Base-by-base conservation (phyloP, 2,797 vertebrate species). In the Rhodeus uyekii region DNA sequence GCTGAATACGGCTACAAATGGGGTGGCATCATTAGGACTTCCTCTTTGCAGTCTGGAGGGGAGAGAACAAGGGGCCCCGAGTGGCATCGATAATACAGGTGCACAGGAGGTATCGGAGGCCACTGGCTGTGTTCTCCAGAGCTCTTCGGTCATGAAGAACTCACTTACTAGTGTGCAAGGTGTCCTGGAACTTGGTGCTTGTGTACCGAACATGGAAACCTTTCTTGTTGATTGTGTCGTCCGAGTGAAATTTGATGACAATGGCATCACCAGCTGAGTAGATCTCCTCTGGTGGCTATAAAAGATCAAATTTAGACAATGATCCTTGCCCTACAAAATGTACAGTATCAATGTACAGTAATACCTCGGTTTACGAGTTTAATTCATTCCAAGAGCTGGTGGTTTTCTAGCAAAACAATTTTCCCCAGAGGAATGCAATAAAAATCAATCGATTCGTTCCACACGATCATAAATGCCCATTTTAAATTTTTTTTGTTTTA, bases 121-220 rank as follows among this genome's bases (percentile, higher is more conserved):
- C n/a, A 46, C 8, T 8, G 8, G 63, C 16, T 55, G n/a, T 61
- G 50, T 71, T 46, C 29, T 79, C 24, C 22, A 19, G n/a, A 71
- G 53, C 27, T n/a, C 53, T 69, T 71, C 50, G 44, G 4, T 34
- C 29, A 13, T 38, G 22, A 29, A 14, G 22, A 64, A 42, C 58
- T 75, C 60, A 82, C 94, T 99, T 99, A 91, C 96, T 95, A 65
- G 96, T 96, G 90, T 99, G 97, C 90, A 99, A 95, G 65, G 97
- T 98, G 94, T 99, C 98, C 94, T 99, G 98, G 91, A 99, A 99
- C 94, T 99, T 99, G 94, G 98, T 99, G 95, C 98, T 99, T 90
- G 97, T 99, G 90, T 97, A 99, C 77, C 97, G 97, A 85, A 98
- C 95, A 85, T 99, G 98, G 91, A 99, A 99, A 80, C 98, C 98